phyloP scores from a whole-genome alignment of 2,797 vertebrate species.

The Epinephelus coioides region DNA sequence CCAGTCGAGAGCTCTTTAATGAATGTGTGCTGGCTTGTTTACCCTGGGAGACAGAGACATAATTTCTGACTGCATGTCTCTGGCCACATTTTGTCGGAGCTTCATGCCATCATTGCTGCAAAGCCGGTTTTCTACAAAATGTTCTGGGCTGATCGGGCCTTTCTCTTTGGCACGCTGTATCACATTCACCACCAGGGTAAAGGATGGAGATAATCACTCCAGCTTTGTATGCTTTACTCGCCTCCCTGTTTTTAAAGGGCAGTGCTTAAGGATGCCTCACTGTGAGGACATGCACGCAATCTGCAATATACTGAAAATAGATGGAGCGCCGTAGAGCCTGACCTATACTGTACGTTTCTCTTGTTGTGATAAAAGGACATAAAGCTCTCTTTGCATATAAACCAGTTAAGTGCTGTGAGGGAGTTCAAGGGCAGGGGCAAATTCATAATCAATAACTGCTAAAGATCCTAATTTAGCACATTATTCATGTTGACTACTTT shows the following conservation, averaged over 20 bases:
- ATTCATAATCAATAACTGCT: constrained; percentile 80
- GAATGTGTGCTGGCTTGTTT: constrained; percentile 82
- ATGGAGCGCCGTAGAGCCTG: constrained; percentile 30
- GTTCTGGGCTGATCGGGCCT: constrained; percentile 64
- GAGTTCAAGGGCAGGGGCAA: constrained; percentile 75
- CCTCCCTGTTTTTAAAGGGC: constrained; percentile 61
- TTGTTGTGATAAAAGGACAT: constrained; percentile 52
- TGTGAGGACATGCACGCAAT: constrained; percentile 50
- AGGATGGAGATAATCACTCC: constrained; percentile 60
- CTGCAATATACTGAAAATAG: constrained; percentile 41
- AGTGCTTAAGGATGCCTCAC: constrained; percentile 55
- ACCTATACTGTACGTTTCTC: constrained; percentile 49
- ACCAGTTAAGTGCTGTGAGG: constrained; percentile 49
- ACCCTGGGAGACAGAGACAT: constrained; percentile 75
- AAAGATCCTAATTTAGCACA: constrained; percentile 78
- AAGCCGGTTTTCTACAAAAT: constrained; percentile 70
- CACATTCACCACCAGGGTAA: constrained; percentile 53
- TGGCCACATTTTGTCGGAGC: constrained; percentile 62
- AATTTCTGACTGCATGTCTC: constrained; percentile 71
- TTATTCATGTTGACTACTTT: constrained; percentile 83
- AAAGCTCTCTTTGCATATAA: constrained; percentile 61
- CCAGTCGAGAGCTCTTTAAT: constrained; percentile 78
- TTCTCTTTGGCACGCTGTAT: constrained; percentile 60
- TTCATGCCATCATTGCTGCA: constrained; percentile 65
- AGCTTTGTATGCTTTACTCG: constrained; percentile 64